phyloP scores from a whole-genome alignment of 2,113 vertebrate species.

The Vicugna pacos region DNA sequence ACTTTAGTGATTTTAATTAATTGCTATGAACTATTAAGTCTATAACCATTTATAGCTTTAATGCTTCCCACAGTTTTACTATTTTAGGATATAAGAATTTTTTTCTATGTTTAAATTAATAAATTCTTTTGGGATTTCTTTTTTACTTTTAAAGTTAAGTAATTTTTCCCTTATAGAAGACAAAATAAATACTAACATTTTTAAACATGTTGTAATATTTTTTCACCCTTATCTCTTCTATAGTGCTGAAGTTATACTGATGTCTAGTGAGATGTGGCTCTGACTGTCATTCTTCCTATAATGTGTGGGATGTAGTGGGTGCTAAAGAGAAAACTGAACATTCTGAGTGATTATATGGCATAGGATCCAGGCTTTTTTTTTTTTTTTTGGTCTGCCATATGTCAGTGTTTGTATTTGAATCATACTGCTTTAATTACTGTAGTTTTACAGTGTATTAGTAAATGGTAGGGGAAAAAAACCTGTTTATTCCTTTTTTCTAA shows the following conservation, averaged over 20 bases:
- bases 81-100: background rate
- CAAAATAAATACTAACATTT: background rate
- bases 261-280: background rate
- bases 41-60: background rate
- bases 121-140: background rate
- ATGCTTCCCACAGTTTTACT: background rate
- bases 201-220: background rate
- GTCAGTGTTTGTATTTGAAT: slow-evolving; percentile 3
- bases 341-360: background rate
- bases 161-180: background rate
- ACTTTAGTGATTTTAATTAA: slow-evolving; percentile 33
- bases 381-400: background rate
- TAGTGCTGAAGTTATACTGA: background rate
- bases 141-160: background rate
- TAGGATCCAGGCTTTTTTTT: background rate
- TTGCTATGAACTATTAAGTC: background rate
- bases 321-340: background rate
- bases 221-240: background rate
- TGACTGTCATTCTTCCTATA: background rate
- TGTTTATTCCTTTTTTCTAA: background rate
- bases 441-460: background rate
- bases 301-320: background rate
- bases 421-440: background rate
- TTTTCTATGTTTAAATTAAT: background rate
- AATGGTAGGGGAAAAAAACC: background rate